A percentile compares a stretch with the other conserved stretches of the same genome.
Conservation (phyloP, 2,797 vertebrate genomes). For the Parauchenoglanis punctatus region DNA sequence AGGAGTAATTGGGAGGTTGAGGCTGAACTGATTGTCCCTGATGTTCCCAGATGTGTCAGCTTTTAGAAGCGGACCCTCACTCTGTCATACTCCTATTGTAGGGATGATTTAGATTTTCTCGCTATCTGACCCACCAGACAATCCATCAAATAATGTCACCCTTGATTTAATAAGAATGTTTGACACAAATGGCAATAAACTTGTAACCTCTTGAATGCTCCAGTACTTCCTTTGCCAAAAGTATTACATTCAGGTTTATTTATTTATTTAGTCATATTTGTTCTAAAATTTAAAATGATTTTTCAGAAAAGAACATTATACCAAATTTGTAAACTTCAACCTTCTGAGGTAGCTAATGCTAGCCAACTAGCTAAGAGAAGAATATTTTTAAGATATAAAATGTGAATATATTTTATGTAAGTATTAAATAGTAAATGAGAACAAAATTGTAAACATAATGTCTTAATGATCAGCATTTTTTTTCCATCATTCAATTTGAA, state of each 20-base stretch:
- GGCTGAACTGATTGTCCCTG: constrained; percentile 60
- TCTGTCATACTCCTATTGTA: constrained; percentile 14
- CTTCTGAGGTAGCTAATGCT: not conserved
- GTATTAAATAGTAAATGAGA: not conserved
- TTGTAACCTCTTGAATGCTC: not conserved
- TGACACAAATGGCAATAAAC: constrained; percentile 21
- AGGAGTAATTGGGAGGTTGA: constrained; percentile 62
- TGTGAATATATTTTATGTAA: not conserved
- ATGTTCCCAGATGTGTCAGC: constrained; percentile 55
- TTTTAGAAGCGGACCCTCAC: constrained; percentile 36
- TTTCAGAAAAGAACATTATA: not conserved
- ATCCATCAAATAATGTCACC: constrained; percentile 38
- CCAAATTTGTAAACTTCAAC: not conserved
- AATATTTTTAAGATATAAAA: not conserved
- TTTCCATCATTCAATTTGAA: not conserved
- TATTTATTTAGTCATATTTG: not conserved
- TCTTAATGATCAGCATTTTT: not conserved
- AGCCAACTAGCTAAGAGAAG: not conserved
- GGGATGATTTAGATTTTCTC: constrained; percentile 4
- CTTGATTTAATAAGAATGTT: constrained; percentile 25
- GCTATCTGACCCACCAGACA: constrained; percentile 30
- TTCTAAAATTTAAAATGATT: not conserved
- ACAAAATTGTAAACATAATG: not conserved
- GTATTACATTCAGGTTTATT: not conserved
- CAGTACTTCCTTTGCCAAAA: not conserved